Evolutionary conservation across 2,113 vertebrate species (phyloP).

Genomic region (Phaethon lepturus): DNA sequence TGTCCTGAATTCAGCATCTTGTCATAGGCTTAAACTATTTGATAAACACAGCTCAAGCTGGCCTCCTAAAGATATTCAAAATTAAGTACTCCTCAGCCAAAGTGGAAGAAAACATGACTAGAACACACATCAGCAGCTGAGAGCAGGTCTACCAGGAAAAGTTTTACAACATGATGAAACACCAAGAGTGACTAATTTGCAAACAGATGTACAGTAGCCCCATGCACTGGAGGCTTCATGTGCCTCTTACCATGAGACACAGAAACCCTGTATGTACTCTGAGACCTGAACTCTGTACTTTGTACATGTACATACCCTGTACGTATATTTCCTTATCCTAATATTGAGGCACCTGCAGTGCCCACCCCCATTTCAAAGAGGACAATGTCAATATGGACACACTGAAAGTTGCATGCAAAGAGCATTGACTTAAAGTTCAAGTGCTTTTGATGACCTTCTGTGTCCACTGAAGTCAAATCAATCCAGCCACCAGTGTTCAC

Average conservation of each 20-base stretch:
- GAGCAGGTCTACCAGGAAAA: neutral
- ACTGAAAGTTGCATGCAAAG: neutral
- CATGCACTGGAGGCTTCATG: neutral
- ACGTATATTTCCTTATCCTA: neutral
- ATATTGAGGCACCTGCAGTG: neutral
- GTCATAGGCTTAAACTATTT: neutral
- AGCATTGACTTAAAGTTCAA: neutral
- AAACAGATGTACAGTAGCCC: neutral
- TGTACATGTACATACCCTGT: neutral
- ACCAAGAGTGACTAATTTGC: neutral
- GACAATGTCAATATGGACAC: neutral
- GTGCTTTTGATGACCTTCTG: neutral
- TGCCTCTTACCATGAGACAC: neutral
- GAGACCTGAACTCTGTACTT: neutral
- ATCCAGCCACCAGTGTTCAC: neutral
- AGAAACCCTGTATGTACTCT: neutral
- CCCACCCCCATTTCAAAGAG: neutral
- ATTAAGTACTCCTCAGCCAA: neutral
- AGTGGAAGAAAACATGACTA: neutral
- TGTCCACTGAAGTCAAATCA: neutral
- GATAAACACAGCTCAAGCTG: neutral
- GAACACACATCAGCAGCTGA: neutral
- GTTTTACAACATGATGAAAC: neutral
- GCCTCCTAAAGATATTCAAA: neutral
- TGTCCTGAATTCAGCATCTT: neutral